Base-by-base conservation (phyloP, 2,888 invertebrate genomes). In the Lasioglossum leucozonium region DNA sequence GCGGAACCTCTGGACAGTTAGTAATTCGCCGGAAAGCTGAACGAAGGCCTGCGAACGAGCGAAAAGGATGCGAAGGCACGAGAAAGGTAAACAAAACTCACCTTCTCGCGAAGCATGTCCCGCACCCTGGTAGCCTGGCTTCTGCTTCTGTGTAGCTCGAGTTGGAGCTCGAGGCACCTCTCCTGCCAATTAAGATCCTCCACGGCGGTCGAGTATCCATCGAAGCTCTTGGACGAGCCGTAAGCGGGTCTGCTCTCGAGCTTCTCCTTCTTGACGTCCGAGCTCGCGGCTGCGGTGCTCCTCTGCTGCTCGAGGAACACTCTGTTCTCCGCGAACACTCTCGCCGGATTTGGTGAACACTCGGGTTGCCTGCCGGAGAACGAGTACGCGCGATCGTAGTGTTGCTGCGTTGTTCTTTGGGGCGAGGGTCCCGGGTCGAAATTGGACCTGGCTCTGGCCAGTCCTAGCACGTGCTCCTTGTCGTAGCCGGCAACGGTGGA, bases 91-190 rank as follows among this genome's bases (percentile, higher is more conserved):
- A 81, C 37, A 10, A 47, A 72, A 92, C 96, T 95, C 94, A 98
- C 98, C 98, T 98, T 98, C 96, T 98, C 98, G 94, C 98, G 96
- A 84, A 99, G 97, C 97, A 98, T 97, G 93, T 98, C 98, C 74
- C 98, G 96, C 78, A 98, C 98, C 93, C 98, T 96, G 85, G 98
- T 97, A 2, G 98, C 98, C 95, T 98, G 98, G 92, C 97, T 97
- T 92, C 98, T 96, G 93, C 98, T 98, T 88, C 98, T 96, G 93
- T 98, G 98, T 91, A 98, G 95, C 94, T 98, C 98, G 92, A 98
- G 95, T 95, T 98, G 98, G 91, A 99, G 95, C 94, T 98, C 97
- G 92, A 98, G 95, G 93, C 98, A 98, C 81, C 98, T 96, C 95
- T 98, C 98, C 95, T 98, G 98, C 98, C 98, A 98, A 95, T 98